Base-by-base conservation (phyloP, 2,888 invertebrate genomes). In the Lasiommata megera region DNA sequence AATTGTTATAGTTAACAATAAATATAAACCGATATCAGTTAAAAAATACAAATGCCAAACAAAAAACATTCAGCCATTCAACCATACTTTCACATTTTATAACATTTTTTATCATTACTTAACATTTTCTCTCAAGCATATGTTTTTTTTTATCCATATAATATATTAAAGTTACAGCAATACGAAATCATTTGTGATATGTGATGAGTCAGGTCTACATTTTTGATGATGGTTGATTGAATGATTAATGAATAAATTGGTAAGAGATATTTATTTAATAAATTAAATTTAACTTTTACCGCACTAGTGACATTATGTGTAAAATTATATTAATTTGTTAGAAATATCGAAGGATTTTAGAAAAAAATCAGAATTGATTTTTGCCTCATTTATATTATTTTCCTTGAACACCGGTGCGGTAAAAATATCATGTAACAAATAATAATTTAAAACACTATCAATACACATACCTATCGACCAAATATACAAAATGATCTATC, bases 131-230 rank as follows among this genome's bases (percentile, higher is more conserved):
- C 29, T 48, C 50, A 40, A 60, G 51, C 48, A 46, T 48, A 44
- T 61, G 56, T 41, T 56, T 43, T 58, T 18, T 31, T 41, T 52
- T 17, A 34, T 41, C 31, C 5, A 18, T 52, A 41, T 52, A 43
- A 18, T 41, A 29, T 34, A 46, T 46, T 46, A 12, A 29, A 16
- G 29, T 41, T 52, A 52, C 52, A 52, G 40, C 38, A 52, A 41
- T 18, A 52, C 18, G 46, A 51, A 57, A 54, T 41, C 54, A 48
- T 47, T 29, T 51, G 64, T 77, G 77, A 78, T 77, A 78, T 78
- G 77, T 76, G 60, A 67, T 63, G 70, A 68, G 60, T 76, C 76
- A 76, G 75, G 75, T 76, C 64, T 67, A 66, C 48, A 60, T 53
- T 43, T 48, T 50, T 43, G 46, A 56, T 53, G 50, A 23, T 51